Percentiles rank a stretch among this genome's conserved stretches.
Evolutionary conservation across 2,888 invertebrate species (phyloP).

Genomic region (Phengaris alcon): DNA sequence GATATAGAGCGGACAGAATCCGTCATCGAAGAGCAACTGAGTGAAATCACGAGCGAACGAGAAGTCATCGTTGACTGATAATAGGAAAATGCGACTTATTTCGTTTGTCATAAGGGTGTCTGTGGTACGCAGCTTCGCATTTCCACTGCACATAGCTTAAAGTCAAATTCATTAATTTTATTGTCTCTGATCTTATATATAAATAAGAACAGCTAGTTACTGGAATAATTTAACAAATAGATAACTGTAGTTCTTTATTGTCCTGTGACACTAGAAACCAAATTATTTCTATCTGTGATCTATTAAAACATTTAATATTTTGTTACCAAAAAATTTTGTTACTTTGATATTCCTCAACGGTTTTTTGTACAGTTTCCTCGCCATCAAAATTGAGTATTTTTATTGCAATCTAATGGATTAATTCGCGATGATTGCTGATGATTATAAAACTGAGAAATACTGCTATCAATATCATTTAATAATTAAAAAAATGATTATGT

Average conservation of each 20-base stretch:
- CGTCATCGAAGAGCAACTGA: slow-evolving; percentile 52
- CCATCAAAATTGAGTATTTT: too few relatives aligned
- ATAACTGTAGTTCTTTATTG: not conserved
- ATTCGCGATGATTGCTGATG: not conserved
- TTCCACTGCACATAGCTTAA: slow-evolving; percentile 17
- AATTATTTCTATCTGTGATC: slow-evolving; percentile 32
- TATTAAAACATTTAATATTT: slow-evolving; percentile 24
- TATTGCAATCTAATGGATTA: not conserved
- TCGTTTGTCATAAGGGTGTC: slow-evolving; percentile 39
- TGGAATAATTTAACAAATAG: not conserved
- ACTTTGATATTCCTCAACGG: not conserved
- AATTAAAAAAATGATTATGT: too few relatives aligned
- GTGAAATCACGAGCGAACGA: slow-evolving; percentile 40
- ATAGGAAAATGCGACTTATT: slow-evolving; percentile 39
- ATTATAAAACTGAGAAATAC: not conserved
- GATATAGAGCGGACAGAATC: slow-evolving; percentile 67
- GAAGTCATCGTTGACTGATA: slow-evolving; percentile 58
- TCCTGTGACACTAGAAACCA: slow-evolving; percentile 18
- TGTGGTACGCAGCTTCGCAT: slow-evolving; percentile 31
- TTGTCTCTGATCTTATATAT: not conserved
- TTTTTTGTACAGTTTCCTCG: too few relatives aligned
- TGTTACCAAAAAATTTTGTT: not conserved
- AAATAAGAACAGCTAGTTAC: not conserved
- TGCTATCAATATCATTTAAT: not conserved
- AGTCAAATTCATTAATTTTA: not conserved